Evolutionary conservation across 2,113 vertebrate species (phyloP).

Genomic region (Orientallactaga bullata): DNA sequence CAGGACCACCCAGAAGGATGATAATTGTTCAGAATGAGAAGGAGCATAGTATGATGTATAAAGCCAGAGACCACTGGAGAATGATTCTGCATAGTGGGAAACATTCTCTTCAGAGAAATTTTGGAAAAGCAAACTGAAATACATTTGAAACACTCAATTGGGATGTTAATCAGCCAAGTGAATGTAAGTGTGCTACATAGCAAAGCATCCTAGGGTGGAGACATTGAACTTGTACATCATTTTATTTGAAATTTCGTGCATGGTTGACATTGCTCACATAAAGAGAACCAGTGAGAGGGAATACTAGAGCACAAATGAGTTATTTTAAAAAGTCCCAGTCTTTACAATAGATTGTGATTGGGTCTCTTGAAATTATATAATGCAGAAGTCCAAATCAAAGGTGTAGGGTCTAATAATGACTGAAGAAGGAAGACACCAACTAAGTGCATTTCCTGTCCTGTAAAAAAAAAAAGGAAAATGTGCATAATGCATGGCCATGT

Average conservation of each 20-base stretch:
- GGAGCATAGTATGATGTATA: neutral
- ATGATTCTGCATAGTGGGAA: neutral
- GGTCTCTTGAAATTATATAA: too few species aligned
- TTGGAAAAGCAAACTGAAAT: neutral
- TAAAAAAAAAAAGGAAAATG: neutral
- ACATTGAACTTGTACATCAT: neutral
- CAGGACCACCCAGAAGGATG: neutral
- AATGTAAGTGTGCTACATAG: neutral
- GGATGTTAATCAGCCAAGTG: neutral
- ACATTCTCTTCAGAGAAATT: neutral
- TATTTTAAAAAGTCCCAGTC: neutral
- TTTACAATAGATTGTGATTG: too few species aligned
- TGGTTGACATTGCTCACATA: neutral
- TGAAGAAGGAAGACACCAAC: neutral
- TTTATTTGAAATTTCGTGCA: neutral
- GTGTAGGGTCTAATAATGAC: neutral
- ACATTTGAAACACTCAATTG: neutral
- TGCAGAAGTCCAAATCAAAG: too few species aligned
- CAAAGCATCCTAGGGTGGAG: neutral
- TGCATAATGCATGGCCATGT: accelerated
- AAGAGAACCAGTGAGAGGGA: neutral
- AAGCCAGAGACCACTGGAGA: neutral
- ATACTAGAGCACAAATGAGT: neutral
- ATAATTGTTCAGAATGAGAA: neutral
- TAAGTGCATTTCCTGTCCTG: neutral